Evolutionary conservation across 2,797 vertebrate genomes (phyloP).

Genomic region (Oreortyx pictus): DNA sequence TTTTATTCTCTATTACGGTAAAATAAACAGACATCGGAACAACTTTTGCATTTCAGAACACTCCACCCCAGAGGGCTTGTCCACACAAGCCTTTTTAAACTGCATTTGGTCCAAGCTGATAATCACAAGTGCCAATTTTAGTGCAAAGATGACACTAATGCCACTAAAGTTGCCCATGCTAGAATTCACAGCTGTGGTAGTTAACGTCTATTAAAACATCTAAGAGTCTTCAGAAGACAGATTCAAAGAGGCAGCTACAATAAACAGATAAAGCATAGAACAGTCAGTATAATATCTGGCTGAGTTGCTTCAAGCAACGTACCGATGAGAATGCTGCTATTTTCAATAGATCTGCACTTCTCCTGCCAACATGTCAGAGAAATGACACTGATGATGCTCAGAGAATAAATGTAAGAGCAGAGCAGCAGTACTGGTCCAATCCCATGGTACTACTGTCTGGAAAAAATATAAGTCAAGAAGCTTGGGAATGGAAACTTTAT

Average conservation of each 20-base stretch:
- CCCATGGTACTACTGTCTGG: neutral
- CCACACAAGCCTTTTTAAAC: conserved; percentile 33
- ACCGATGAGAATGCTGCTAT: conserved; percentile 13
- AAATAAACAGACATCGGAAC: conserved; percentile 63
- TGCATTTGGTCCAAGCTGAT: conserved; percentile 29
- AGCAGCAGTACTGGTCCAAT: neutral
- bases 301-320: conserved; percentile 11
- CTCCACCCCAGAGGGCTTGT: conserved; percentile 29
- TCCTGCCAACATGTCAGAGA: neutral
- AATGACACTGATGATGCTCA: neutral
- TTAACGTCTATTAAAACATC: neutral
- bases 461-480: neutral
- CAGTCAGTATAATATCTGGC: neutral
- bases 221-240: conserved; percentile 35
- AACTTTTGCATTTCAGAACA: conserved; percentile 43
- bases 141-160: conserved; percentile 25
- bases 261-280: conserved; percentile 32
- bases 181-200: neutral
- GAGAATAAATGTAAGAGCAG: neutral
- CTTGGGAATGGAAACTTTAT: neutral
- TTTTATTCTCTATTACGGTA: conserved; percentile 55
- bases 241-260: conserved; percentile 27
- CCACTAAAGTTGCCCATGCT: neutral
- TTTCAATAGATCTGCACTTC: neutral
- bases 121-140: conserved; percentile 48